Base-by-base conservation (phyloP, 2,888 invertebrate genomes). In the Ypsolopha sequella region DNA sequence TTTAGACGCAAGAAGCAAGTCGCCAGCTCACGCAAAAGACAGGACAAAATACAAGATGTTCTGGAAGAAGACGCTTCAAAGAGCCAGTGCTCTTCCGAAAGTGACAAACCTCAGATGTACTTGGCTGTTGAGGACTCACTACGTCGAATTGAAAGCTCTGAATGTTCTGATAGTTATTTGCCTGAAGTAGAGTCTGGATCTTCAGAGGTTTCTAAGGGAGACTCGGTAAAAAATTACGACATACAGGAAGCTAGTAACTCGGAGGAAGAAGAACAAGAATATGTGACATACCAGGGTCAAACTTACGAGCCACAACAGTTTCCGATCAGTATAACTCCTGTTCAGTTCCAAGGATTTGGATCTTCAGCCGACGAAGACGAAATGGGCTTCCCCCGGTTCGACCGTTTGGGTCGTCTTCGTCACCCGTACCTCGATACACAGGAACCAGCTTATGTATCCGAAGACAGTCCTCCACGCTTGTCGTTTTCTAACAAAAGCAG, bases 161-260 rank as follows among this genome's bases (percentile, higher is more conserved):
- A 90, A 65, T 90, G 90, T 61, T 90, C 90, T 0, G 92, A 92
- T 65, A 92, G 92, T 51, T 92, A 92, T 66, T 77, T 90, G 54
- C 92, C 92, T 2, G 90, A 89, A 72, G 86, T 89, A 41, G 90
- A 90, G 61, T 89, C 90, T 1, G 88, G 89, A 35, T 89, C 89
- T 41, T 90, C 90, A 0, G 90, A 89, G 71, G 76, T 89, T 58
- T 89, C 89, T 1, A 89, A 89, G 61, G 87, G 80, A 14, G 88
- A 88, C 51, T 80, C 87, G 11, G 24, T 24, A 4, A 77, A 78
- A 56, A 73, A 77, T 57, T 78, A 75, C 50, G 80, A 80, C 51
- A 64, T 70, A 36, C 77, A 74, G 52, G 86, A 84, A 56, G 61
- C 68, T 1, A 85, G 84, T 60, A 85, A 76, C 57, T 89, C 90